Percentiles rank a stretch among this genome's conserved stretches.
Evolutionary conservation across 2,113 vertebrate genomes (phyloP).

Genomic region (Stictonetta naevosa): DNA sequence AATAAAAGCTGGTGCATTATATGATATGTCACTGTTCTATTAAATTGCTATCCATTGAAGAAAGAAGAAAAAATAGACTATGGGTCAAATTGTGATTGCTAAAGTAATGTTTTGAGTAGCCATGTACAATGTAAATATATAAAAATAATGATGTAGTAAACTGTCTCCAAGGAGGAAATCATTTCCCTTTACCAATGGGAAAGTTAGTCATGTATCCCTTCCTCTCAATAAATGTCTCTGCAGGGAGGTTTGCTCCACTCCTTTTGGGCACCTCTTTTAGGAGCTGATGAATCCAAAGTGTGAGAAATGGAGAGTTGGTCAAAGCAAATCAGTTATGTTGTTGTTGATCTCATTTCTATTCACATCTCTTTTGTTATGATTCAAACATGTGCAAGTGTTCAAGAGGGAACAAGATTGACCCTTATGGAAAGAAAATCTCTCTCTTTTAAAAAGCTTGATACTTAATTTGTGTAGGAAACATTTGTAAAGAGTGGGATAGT

Average conservation of each 20-base stretch:
- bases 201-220: background rate
- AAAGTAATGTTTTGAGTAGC: background rate
- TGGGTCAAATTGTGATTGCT: background rate
- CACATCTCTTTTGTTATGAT: background rate
- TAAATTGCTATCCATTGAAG: background rate
- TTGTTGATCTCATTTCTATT: background rate
- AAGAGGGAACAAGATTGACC: background rate
- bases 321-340: background rate
- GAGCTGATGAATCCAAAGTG: background rate
- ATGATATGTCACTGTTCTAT: background rate
- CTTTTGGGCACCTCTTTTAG: background rate
- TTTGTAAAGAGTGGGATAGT: background rate
- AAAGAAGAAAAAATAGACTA: background rate
- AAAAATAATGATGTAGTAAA: background rate
- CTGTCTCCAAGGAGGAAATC: background rate
- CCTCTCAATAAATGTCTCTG: background rate
- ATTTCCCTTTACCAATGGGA: background rate
- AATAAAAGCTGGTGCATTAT: background rate
- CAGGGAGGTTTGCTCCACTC: background rate
- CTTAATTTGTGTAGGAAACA: background rate
- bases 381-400: background rate
- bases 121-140: background rate
- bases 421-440: accelerated
- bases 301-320: background rate
- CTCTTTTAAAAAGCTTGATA: background rate